Evolutionary conservation across 2,113 vertebrate genomes (phyloP), one percentile per base, ranked within the genome.

Genomic region (Brachyistius frenatus): DNA sequence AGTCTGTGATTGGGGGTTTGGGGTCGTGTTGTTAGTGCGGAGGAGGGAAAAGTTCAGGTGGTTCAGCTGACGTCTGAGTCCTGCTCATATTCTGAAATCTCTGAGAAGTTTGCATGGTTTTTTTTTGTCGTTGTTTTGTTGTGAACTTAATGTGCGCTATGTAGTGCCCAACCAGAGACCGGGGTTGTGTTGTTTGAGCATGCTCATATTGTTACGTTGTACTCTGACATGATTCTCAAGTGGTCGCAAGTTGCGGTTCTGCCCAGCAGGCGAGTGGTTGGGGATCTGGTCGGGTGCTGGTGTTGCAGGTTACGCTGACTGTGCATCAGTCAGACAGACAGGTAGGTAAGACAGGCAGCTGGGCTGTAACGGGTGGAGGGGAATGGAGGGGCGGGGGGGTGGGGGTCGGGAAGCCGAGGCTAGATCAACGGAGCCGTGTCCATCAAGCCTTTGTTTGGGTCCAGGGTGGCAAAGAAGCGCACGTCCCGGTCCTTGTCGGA

Each of bases 401-500:
- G 23, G 23, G 23, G 41, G 41, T 44, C 13, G 31, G 23, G 39
- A 46, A 13, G 67, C 56, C 7, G 70, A 52, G 74, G 76, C 80
- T 93, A 95, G 64, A 94, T 95, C 67, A 94, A 76, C 31, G 91
- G 78, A 36, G 94, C 82, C 0, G 85, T 95, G 81, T 94, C 94
- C 76, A 84, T 62, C 16, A 94, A 41, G 85, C 74, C 86, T 85
- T 78, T 93, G 74, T 91, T 94, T 57, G 96, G 94, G 78, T 97
- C 95, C 57, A 95, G 82, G 70, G 93, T 95, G 84, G 97, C 96
- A 33, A 97, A 97, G 91, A 96, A 97, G 23, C 96, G 95, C 56
- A 97, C 96, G 10, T 97, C 97, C 56, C 96, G 95, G 93, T 98
- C 96, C 84, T 90, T 93, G 90, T 99, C 97, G 0, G 95, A 95